Percentiles rank a stretch among this genome's conserved stretches.
These are phyloP conservation scores for Diabrotica undecimpunctata DNA, from an alignment of 1,140 invertebrate genomes.

Conservation along the genomic window DNA sequence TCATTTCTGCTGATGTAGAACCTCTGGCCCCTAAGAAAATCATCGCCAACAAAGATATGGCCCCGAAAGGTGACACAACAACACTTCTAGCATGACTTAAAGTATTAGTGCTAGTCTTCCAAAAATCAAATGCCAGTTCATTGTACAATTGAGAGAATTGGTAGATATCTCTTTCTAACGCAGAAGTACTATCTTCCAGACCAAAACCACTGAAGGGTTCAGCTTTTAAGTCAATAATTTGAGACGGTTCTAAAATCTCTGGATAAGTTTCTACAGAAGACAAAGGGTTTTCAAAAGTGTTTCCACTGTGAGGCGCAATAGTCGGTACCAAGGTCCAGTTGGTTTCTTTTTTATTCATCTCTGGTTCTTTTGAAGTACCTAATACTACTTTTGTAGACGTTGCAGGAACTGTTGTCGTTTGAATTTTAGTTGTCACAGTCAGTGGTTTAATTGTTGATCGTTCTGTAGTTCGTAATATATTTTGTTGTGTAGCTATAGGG, in stretches of 20 bases:
- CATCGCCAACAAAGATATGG: constrained; percentile 81
- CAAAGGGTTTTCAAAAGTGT: constrained; percentile 4
- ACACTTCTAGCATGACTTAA: constrained; percentile 72
- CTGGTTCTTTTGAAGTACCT: neutral
- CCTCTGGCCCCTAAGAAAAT: constrained; percentile 82
- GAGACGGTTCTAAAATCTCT: constrained; percentile 25
- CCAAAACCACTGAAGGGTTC: constrained; percentile 64
- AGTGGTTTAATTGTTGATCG: neutral
- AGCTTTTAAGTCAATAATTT: constrained; percentile 52
- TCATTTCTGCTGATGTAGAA: constrained; percentile 85
- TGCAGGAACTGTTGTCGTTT: neutral
- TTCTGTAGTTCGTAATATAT: neutral
- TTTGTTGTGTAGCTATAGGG: too few relatives aligned
- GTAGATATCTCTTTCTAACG: constrained; percentile 53
- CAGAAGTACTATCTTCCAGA: constrained; percentile 67
- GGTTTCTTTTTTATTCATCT: constrained; percentile 16
- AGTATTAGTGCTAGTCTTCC: constrained; percentile 65
- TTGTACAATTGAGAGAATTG: constrained; percentile 66
- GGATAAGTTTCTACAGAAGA: constrained; percentile 20
- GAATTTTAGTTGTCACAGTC: neutral
- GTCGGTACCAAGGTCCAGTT: constrained; percentile 44
- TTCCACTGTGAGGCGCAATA: constrained; percentile 34
- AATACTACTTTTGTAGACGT: neutral
- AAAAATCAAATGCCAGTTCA: constrained; percentile 77
- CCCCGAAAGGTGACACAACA: constrained; percentile 79